Conservation (phyloP, 2,113 vertebrate genomes). For the Helogale parvula region DNA sequence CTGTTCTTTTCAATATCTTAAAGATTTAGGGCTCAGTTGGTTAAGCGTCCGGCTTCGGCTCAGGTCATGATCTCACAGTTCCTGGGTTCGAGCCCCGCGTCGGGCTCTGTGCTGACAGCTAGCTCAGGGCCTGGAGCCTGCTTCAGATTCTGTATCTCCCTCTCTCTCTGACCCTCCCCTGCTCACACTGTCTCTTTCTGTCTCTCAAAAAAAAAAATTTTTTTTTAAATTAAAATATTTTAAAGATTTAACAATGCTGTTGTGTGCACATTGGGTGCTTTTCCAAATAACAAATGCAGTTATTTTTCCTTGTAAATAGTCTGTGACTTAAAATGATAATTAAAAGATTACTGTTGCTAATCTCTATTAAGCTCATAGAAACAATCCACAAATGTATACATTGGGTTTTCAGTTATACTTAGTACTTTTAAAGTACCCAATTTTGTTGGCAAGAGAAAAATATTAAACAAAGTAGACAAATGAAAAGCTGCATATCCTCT, state of each 20-base stretch:
- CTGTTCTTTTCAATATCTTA: neutral
- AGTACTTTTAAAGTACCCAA: constrained; percentile 46
- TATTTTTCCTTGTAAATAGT: constrained; percentile 28
- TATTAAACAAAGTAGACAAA: constrained; percentile 43
- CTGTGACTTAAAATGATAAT: constrained; percentile 22
- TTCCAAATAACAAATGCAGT: neutral
- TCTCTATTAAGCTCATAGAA: constrained; percentile 18
- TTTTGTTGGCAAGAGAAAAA: constrained; percentile 41
- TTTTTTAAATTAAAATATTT: neutral
- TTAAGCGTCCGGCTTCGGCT: too few relatives aligned
- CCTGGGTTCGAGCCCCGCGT: too few relatives aligned
- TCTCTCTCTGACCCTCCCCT: too few relatives aligned
- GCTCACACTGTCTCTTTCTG: too few relatives aligned
- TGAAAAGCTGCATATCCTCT: neutral
- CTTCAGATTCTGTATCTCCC: too few relatives aligned
- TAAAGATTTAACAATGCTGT: neutral
- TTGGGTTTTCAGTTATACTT: neutral
- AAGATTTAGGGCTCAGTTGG: too few relatives aligned
- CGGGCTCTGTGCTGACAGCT: too few relatives aligned
- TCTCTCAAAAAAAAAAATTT: too few relatives aligned
- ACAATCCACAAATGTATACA: neutral
- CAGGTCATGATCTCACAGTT: too few relatives aligned
- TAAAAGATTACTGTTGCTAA: neutral
- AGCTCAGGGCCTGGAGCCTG: too few relatives aligned
- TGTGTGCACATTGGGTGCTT: neutral